Evolutionary conservation across 1,140 invertebrate genomes (phyloP).

Genomic region (Drosophila ficusphila): DNA sequence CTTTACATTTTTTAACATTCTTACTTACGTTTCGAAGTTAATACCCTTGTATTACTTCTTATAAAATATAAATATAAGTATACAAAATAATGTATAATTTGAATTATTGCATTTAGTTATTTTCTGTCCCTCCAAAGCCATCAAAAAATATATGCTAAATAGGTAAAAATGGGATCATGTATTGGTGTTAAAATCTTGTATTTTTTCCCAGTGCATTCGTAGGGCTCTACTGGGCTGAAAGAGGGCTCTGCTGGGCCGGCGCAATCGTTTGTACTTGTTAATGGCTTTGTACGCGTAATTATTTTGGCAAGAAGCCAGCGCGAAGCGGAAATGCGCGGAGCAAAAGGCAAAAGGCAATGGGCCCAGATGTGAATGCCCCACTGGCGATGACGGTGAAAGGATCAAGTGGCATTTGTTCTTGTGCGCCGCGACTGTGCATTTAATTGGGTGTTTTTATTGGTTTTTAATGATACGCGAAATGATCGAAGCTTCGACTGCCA

Average conservation of each 20-base stretch:
- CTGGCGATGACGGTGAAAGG: constrained; percentile 65
- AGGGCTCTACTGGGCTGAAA: neutral
- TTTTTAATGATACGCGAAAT: constrained; percentile 83
- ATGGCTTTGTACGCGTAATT: constrained; percentile 82
- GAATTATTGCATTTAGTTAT: neutral
- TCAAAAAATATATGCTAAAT: too few relatives aligned
- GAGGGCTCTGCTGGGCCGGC: constrained; percentile 46
- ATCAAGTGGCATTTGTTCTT: constrained; percentile 79
- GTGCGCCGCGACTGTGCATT: constrained; percentile 63
- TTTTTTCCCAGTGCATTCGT: constrained; percentile 3
- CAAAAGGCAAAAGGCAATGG: constrained; percentile 23
- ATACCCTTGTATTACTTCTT: too few relatives aligned
- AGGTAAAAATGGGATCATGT: too few relatives aligned
- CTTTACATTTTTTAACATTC: too few relatives aligned
- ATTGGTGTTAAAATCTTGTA: neutral
- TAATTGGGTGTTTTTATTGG: constrained; percentile 83
- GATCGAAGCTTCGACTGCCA: constrained; percentile 62
- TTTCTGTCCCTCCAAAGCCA: neutral
- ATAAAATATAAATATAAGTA: too few relatives aligned
- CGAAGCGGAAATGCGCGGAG: constrained; percentile 65
- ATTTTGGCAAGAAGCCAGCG: constrained; percentile 78
- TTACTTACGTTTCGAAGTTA: too few relatives aligned
- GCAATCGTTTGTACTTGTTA: constrained; percentile 82
- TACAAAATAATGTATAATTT: too few relatives aligned
- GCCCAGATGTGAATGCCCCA: constrained; percentile 38